These are phyloP conservation scores for Pemphredon lugubris DNA, from an alignment of 2,888 invertebrate genomes.

Conservation along the genomic window DNA sequence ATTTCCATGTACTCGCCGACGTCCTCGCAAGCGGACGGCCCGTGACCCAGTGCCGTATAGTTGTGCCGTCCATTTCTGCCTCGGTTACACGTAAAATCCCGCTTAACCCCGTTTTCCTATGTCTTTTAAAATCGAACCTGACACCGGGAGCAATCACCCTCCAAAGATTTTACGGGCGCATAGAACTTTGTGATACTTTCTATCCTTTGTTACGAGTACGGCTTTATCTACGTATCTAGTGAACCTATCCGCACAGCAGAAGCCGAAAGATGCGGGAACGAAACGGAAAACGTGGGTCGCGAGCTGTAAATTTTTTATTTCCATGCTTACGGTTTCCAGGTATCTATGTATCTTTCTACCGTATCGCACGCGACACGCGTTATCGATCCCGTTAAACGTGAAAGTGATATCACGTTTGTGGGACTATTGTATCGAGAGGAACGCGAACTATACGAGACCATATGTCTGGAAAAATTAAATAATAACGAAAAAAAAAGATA, in stretches of 20 bases:
- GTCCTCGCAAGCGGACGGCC: conserved; percentile 82
- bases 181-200: too few species aligned
- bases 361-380: not conserved
- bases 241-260: too few species aligned
- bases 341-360: not conserved
- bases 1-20: conserved; percentile 85
- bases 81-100: conserved; percentile 24
- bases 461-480: not conserved
- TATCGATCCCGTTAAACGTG: not conserved
- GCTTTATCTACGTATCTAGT: too few species aligned
- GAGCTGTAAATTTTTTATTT: too few species aligned
- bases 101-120: not conserved
- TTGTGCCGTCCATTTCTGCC: conserved; percentile 83
- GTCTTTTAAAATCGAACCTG: not conserved
- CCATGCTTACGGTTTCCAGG: too few species aligned
- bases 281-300: too few species aligned
- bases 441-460: not conserved
- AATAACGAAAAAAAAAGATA: conserved; percentile 6
- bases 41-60: conserved; percentile 85
- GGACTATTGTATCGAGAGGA: too few species aligned
- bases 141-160: too few species aligned
- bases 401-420: not conserved
- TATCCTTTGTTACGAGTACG: too few species aligned
- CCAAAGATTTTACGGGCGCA: too few species aligned
- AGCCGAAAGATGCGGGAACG: too few species aligned